phyloP scores from a whole-genome alignment of 1,140 invertebrate species.

The Coelopa frigida region DNA sequence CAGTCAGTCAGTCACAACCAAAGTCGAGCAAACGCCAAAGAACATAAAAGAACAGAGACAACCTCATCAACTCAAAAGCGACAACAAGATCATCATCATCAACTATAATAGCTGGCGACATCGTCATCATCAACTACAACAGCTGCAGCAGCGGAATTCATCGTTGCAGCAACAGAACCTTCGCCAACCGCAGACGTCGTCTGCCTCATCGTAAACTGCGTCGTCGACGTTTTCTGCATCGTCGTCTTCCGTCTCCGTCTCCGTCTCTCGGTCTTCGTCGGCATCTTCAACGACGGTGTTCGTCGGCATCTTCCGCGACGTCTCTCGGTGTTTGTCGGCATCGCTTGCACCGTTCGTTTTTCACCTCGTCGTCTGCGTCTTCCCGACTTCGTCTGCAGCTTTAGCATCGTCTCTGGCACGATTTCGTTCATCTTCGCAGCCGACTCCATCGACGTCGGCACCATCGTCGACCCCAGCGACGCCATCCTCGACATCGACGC shows the following conservation, averaged over 20 bases:
- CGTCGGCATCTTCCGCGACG: no score
- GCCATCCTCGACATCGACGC: slow-evolving; percentile 8
- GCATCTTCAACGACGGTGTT: no score
- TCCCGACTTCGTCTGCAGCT: no score
- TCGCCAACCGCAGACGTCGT: slow-evolving; percentile 1
- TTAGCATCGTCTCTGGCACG: no score
- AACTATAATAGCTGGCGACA: no score
- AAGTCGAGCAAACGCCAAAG: slow-evolving; percentile 1
- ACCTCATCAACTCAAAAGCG: neutral
- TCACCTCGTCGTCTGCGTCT: neutral
- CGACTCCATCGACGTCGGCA: no score
- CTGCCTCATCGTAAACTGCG: neutral
- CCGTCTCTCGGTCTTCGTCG: no score
- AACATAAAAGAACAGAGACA: neutral
- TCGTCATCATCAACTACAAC: neutral
- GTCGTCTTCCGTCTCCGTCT: neutral
- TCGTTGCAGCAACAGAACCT: neutral
- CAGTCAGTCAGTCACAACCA: no score
- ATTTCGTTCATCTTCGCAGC: no score
- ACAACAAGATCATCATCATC: neutral
- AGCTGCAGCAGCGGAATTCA: slow-evolving; percentile 9
- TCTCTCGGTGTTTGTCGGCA: neutral
- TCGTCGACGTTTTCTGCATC: neutral
- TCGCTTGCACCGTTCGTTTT: neutral
- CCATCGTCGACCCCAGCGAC: neutral